A percentile compares a stretch with the other conserved stretches of the same genome.
Conservation (phyloP, 2,113 vertebrate species). For the Bos javanicus region DNA sequence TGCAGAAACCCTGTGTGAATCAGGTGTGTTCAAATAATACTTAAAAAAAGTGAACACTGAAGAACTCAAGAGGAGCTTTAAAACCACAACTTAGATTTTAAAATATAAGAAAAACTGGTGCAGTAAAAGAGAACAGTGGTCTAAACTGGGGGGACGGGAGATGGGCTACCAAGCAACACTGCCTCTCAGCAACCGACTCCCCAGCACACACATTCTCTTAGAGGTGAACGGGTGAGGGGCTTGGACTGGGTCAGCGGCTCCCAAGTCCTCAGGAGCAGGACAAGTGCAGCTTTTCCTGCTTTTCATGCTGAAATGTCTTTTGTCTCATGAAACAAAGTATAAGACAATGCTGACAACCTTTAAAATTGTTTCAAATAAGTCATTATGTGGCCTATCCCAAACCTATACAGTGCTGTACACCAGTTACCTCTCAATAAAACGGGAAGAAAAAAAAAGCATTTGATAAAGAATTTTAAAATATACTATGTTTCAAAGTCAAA, state of each 20-base stretch:
- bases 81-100: background rate
- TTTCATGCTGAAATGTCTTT: background rate
- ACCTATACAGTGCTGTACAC: rapidly evolving
- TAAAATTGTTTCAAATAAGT: background rate
- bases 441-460: background rate
- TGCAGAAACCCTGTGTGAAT: background rate
- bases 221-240: background rate
- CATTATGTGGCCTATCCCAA: too few species aligned
- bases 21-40: background rate
- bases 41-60: background rate
- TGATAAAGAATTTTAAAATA: background rate
- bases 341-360: background rate
- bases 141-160: background rate
- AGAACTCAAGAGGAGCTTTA: background rate
- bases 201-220: background rate
- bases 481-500: background rate
- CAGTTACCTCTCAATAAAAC: background rate
- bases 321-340: background rate
- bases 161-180: background rate
- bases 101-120: background rate
- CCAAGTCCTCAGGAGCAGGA: background rate
- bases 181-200: background rate
- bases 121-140: background rate
- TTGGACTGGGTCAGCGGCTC: rapidly evolving
- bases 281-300: background rate